Base-by-base conservation (phyloP, 2,797 vertebrate species). In the Echeneis naucrates region DNA sequence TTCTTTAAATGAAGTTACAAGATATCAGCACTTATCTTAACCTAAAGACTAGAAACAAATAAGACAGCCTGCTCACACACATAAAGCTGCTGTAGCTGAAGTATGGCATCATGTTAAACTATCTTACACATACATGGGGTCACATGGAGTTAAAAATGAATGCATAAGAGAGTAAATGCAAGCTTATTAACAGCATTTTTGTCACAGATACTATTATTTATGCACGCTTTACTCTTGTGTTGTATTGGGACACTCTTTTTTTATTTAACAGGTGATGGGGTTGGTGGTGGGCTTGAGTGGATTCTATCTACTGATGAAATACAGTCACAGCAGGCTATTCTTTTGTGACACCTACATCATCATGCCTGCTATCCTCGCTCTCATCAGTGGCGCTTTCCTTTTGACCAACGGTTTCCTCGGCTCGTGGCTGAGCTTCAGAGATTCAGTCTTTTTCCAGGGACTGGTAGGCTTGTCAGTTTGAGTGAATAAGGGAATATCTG, bases 401-500 rank as follows among this genome's bases (percentile, higher is more conserved):
- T 17, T 84, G 45, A 58, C 3, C 59, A 55, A 4, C 3, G 86
- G 81, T 2, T 48, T 14, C 30, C 50, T 89, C 2, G 84, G 87
- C 17, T 65, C 56, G 1, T 74, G 72, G 66, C 21, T 83, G 58
- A 80, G 68, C 70, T 6, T 64, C 48, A 81, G 21, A 21, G 61
- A 89, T 17, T 89, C 76, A 47, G 51, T 4, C 4, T 84, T 33
- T 40, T 72, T 82, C 23, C 86, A 88, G 53, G 89, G 89, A 59
- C 47, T 88, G 87, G 87, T 90, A 54, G 73, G 67, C 24, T 17
- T 45, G 33, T 77, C 27, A 33, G 14, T 61, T 19, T 50, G 4
- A 32, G 12, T 37, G 42, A 9, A 48, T 50, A 13, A 37, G 2
- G 13, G 17, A 17, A 10, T 32, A 21, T 40, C 1, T 65, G 0